phyloP scores from a whole-genome alignment of 1,140 invertebrate genomes.

The Apolygus lucorum region DNA sequence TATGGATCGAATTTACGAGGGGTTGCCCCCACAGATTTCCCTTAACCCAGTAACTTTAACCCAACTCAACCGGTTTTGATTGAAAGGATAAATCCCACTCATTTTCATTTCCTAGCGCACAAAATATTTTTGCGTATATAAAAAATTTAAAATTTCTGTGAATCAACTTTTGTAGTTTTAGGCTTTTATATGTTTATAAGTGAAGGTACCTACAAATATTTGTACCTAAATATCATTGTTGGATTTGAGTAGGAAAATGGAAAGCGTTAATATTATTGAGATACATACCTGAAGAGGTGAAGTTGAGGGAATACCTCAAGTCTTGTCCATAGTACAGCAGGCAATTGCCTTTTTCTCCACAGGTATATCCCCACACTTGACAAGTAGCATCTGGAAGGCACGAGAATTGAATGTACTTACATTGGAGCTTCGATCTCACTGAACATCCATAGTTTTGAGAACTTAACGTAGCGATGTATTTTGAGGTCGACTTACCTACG shows the following conservation, averaged over 20 bases:
- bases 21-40: too few relatives aligned
- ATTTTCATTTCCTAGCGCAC: neutral
- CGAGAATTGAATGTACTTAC: neutral
- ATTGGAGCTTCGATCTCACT: neutral
- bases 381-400: constrained; percentile 35
- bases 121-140: neutral
- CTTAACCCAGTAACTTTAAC: too few relatives aligned
- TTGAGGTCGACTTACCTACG: constrained; percentile 32
- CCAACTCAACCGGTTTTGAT: too few relatives aligned
- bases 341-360: constrained; percentile 37
- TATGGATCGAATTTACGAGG: too few relatives aligned
- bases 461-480: neutral
- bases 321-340: constrained; percentile 37
- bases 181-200: too few relatives aligned
- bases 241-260: too few relatives aligned
- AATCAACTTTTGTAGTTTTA: neutral
- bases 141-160: neutral
- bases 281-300: constrained; percentile 28
- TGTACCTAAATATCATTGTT: too few relatives aligned
- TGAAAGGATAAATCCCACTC: too few relatives aligned
- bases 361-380: constrained; percentile 37
- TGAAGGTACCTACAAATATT: too few relatives aligned
- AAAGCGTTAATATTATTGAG: too few relatives aligned
- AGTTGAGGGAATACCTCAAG: constrained; percentile 35
- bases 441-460: neutral